Evolutionary conservation across 23 tunicate genomes (phyloP), one percentile per base, ranked within the genome.

Genomic region (Ciona savignyi): DNA sequence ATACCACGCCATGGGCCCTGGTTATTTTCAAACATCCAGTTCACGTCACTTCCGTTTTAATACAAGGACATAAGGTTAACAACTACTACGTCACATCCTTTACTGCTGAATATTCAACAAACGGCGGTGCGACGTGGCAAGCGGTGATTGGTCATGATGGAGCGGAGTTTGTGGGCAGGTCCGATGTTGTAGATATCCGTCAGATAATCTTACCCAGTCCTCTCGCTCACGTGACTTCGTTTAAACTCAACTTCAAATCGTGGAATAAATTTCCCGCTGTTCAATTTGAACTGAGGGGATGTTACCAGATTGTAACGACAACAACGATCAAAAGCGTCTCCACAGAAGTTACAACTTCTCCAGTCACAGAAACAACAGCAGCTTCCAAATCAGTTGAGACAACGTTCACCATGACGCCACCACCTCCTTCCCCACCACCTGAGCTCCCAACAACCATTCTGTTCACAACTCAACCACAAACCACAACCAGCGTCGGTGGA

Each of bases 11-110:
- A 9, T 88, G 96, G 96, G 30, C 82, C 4, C 30, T 65, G 29
- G 84, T 88, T 30, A 62, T 71, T 2, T 88, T 82, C 61, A 77
- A 82, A 21, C 83, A 88, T 11, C 84, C 96, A 1, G 88, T 88
- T n/a, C 34, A 60, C 42, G 74, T 88, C 1, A 73, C 84, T 2
- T 71, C 85, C 4, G 0, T 88, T 1, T 2, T 78, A 25, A 51
- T 84, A 3, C 85, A 88, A 83, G 88, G 88, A 4, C 70, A 34
- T 6, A 79, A 56, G 48, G 4, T 33, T 27, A 51, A 29, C 29
- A 77, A 68, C 2, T 61, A 65, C 32, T 71, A 29, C 62, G 84
- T 78, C 27, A 66, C 72, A 24, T 70, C 68, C 24, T 73, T 82
- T 33, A 51, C 67, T 0, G 72, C 82, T 28, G 80, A 74, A 3